Evolutionary conservation across 1,140 invertebrate species (phyloP).

Genomic region (Ctenoplectra terminalis): DNA sequence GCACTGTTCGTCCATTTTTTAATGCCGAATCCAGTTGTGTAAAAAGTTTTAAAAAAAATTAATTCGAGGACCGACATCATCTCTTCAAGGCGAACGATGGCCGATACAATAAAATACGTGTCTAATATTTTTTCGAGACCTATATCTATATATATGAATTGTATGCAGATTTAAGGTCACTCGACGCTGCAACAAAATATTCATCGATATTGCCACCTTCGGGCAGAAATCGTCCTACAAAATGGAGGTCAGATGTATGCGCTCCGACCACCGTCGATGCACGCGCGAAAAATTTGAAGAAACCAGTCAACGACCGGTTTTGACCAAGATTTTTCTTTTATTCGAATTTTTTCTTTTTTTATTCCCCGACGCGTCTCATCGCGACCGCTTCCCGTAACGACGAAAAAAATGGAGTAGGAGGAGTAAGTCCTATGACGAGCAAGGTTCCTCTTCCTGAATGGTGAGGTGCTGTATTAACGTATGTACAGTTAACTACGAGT

Average conservation of each 20-base stretch:
- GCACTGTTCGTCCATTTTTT: no score
- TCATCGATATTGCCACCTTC: slow-evolving; percentile 22
- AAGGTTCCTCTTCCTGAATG: slow-evolving; percentile 53
- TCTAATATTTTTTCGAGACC: no score
- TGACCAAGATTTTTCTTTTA: slow-evolving; percentile 11
- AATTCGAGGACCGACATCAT: no score
- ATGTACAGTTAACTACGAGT: slow-evolving; percentile 70
- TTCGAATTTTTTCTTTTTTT: neutral
- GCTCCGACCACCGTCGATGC: slow-evolving; percentile 6
- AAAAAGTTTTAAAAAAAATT: no score
- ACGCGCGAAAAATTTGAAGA: slow-evolving; percentile 59
- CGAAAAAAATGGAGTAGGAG: neutral
- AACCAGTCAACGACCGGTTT: slow-evolving; percentile 61
- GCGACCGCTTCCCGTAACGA: slow-evolving; percentile 4
- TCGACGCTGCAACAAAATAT: neutral
- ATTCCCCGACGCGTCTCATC: no score
- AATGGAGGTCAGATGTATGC: slow-evolving; percentile 55
- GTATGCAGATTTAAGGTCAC: neutral
- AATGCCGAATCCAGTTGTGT: no score
- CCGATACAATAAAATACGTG: no score
- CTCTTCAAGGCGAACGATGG: no score
- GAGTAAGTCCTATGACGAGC: neutral
- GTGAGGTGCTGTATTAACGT: slow-evolving; percentile 33
- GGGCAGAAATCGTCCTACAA: slow-evolving; percentile 39
- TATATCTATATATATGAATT: no score